phyloP scores from a whole-genome alignment of 2,888 invertebrate species.

The Euplagia quadripunctaria region DNA sequence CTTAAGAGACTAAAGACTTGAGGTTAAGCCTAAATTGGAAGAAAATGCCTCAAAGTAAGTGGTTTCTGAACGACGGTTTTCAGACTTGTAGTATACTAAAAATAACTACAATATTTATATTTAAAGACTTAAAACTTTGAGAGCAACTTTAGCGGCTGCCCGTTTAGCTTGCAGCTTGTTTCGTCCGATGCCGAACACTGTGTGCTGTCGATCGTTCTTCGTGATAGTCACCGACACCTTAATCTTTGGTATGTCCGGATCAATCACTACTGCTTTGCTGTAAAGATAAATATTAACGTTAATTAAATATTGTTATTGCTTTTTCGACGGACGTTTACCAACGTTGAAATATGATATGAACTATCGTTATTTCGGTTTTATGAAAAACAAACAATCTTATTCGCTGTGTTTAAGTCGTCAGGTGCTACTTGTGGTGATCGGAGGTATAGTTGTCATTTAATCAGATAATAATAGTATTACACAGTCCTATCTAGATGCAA shows the following conservation, averaged over 20 bases:
- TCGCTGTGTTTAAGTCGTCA: too few relatives aligned
- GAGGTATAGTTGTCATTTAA: too few relatives aligned
- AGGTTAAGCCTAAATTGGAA: too few relatives aligned
- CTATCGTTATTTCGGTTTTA: too few relatives aligned
- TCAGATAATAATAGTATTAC: too few relatives aligned
- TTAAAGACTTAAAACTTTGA: slow-evolving; percentile 82
- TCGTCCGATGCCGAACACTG: slow-evolving; percentile 90
- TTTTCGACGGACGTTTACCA: not conserved
- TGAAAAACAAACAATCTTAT: too few relatives aligned
- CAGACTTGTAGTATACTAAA: not conserved
- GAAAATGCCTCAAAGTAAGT: not conserved
- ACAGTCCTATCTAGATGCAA: too few relatives aligned
- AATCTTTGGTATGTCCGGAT: slow-evolving; percentile 69
- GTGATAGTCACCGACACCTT: slow-evolving; percentile 89
- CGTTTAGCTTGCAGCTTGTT: slow-evolving; percentile 91
- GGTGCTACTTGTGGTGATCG: too few relatives aligned
- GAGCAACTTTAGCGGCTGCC: slow-evolving; percentile 93
- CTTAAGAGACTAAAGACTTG: too few relatives aligned
- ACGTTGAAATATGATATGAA: too few relatives aligned
- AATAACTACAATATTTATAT: not conserved
- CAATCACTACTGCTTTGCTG: slow-evolving; percentile 59
- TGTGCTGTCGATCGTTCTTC: slow-evolving; percentile 85
- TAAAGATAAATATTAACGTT: slow-evolving; percentile 28
- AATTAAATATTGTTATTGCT: not conserved
- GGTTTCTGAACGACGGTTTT: not conserved